Evolutionary conservation across 2,113 vertebrate genomes (phyloP).

Genomic region (Fulica atra): DNA sequence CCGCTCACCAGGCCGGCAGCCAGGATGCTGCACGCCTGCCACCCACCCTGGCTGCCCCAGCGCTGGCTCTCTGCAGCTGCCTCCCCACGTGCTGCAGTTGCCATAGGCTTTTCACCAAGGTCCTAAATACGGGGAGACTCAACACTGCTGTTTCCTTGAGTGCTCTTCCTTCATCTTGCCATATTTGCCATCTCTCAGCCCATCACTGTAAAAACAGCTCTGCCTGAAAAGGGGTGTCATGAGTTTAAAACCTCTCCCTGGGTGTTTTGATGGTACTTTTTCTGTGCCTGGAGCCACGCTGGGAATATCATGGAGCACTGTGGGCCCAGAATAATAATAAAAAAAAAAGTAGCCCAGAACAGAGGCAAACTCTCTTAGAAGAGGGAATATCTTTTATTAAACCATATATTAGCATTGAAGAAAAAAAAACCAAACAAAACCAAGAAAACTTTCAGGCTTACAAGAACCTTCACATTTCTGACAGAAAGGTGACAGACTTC

Average conservation of each 20-base stretch:
- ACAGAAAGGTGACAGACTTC: background rate
- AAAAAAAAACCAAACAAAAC: background rate
- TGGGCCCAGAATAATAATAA: background rate
- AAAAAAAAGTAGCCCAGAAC: background rate
- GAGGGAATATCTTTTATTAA: background rate
- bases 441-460: background rate
- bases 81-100: background rate
- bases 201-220: background rate
- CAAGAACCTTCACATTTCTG: background rate
- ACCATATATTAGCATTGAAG: background rate
- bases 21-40: background rate
- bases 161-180: background rate
- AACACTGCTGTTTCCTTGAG: background rate
- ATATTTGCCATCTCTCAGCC: background rate
- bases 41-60: background rate
- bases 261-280: background rate
- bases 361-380: background rate
- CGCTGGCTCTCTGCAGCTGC: background rate
- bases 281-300: background rate
- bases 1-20: rapidly evolving
- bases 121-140: background rate
- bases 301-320: background rate
- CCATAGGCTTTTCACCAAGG: background rate
- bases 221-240: background rate
- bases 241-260: background rate